These are phyloP conservation scores for Labeo catla DNA, from an alignment of 2,113 vertebrate species.

Conservation along the genomic window DNA sequence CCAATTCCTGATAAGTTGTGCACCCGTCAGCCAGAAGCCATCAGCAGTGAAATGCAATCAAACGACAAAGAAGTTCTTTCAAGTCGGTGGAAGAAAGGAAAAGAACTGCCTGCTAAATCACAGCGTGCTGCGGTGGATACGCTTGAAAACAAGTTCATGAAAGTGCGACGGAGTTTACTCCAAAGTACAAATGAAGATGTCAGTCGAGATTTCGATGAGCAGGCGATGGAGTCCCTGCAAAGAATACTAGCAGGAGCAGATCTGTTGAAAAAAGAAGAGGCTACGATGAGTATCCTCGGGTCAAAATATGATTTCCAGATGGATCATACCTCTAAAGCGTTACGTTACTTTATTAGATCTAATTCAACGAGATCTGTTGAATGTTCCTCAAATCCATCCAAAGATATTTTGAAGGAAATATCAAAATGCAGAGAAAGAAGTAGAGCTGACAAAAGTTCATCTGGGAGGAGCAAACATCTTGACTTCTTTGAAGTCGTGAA, in stretches of 20 bases:
- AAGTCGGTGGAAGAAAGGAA: not conserved
- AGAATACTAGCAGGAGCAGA: conserved; percentile 32
- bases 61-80: not conserved
- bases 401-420: not conserved
- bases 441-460: not conserved
- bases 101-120: not conserved
- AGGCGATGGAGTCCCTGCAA: conserved; percentile 12
- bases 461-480: conserved; percentile 2
- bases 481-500: conserved; percentile 37
- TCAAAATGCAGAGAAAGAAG: conserved; percentile 16
- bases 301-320: conserved; percentile 23
- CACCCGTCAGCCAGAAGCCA: conserved; percentile 23
- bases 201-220: conserved; percentile 16
- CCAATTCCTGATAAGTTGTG: not conserved
- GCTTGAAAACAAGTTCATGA: conserved; percentile 12
- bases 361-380: conserved; percentile 13
- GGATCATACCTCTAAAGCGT: not conserved
- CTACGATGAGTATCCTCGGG: not conserved
- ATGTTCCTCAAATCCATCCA: conserved; percentile 6
- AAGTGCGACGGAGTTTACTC: conserved; percentile 3
- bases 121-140: not conserved
- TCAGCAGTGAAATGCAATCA: conserved; percentile 10
- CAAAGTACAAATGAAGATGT: conserved; percentile 10
- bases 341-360: not conserved
- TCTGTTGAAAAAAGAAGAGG: conserved; percentile 23